These are phyloP conservation scores for Indri indri DNA, from an alignment of 2,113 vertebrate species.

Conservation along the genomic window DNA sequence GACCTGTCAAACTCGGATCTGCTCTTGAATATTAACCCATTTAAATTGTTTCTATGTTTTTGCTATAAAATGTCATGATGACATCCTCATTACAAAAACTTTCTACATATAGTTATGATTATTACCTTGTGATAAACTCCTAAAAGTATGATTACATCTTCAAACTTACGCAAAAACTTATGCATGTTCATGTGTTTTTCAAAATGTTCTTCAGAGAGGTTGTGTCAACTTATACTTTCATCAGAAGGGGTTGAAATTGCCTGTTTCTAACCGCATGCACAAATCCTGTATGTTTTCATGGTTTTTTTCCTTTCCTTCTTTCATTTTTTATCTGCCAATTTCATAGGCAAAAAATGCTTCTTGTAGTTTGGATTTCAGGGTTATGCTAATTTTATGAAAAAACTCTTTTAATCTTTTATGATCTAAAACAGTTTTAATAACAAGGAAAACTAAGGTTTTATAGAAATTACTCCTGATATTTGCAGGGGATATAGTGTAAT, in stretches of 20 bases:
- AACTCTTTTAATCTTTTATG: neutral
- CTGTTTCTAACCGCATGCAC: neutral
- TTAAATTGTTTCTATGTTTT: neutral
- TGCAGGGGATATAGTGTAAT: neutral
- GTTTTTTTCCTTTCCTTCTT: neutral
- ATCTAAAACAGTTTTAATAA: neutral
- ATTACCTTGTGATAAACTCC: neutral
- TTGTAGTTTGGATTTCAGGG: neutral
- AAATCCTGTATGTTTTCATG: neutral
- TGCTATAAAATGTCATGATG: neutral
- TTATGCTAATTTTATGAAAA: neutral
- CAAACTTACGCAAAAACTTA: neutral
- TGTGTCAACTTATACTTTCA: neutral
- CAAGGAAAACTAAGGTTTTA: neutral
- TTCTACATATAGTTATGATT: neutral
- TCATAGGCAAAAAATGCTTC: constrained; percentile 11
- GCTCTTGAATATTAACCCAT: neutral
- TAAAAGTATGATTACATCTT: neutral
- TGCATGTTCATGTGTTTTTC: neutral
- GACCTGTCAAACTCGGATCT: neutral
- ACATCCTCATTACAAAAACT: neutral
- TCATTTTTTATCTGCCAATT: neutral
- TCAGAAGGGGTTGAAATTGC: neutral
- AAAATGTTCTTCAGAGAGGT: neutral
- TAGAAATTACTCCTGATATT: neutral